phyloP scores from a whole-genome alignment of 2,113 vertebrate genomes.

The Mus spicilegus region DNA sequence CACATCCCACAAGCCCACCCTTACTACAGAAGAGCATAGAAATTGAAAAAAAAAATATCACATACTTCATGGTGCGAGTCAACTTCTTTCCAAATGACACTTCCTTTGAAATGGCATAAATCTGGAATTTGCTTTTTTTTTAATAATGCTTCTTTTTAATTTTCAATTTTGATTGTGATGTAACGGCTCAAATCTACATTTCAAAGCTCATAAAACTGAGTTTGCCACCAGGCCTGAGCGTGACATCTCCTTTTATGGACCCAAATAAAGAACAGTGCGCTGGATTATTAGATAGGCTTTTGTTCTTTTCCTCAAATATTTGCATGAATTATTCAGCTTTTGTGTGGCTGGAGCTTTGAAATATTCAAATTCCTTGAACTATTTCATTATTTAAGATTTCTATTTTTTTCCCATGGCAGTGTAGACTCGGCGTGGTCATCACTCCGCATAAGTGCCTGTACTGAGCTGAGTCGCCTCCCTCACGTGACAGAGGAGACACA shows the following conservation, averaged over 20 bases:
- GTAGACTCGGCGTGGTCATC: conserved; percentile 15
- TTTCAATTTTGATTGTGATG: conserved; percentile 74
- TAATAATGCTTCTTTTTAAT: conserved; percentile 70
- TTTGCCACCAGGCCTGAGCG: conserved; percentile 56
- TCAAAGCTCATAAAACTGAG: conserved; percentile 65
- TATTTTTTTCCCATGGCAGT: conserved; percentile 59
- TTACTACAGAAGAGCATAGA: conserved; percentile 57
- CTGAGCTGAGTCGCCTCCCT: not conserved
- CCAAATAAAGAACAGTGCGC: conserved; percentile 49
- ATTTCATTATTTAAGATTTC: conserved; percentile 74
- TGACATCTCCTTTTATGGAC: conserved; percentile 48
- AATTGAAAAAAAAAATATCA: conserved; percentile 72
- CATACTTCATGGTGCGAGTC: conserved; percentile 75
- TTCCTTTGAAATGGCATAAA: conserved; percentile 76
- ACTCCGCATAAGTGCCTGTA: not conserved
- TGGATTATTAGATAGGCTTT: conserved; percentile 68
- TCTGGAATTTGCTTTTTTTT: conserved; percentile 75
- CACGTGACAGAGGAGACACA: not conserved
- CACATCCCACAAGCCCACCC: conserved; percentile 52
- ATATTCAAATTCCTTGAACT: conserved; percentile 75
- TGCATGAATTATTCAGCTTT: conserved; percentile 77
- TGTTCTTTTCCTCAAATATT: conserved; percentile 80
- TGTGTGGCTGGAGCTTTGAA: conserved; percentile 69
- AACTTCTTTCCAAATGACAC: conserved; percentile 75
- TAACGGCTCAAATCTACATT: conserved; percentile 71